Base-by-base conservation (phyloP, 2,888 invertebrate genomes). In the Leucophenga maculata region DNA sequence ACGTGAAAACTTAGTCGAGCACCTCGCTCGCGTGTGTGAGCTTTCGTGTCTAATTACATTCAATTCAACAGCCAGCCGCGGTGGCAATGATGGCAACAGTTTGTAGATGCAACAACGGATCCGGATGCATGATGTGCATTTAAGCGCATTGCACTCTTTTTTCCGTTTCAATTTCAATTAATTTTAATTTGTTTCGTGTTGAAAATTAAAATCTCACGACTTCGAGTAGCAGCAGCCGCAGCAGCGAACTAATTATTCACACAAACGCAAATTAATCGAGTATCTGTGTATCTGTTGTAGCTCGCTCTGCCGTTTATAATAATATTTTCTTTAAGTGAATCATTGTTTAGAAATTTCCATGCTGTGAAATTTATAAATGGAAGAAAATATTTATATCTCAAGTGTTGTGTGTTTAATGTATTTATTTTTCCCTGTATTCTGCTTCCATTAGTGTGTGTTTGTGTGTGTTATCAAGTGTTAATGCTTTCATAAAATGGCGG, bases 101-200 rank as follows among this genome's bases (percentile, higher is more conserved):
- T 39, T 39, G 39, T 39, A 39, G 39, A 39, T 39, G 8, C 39
- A 8, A 39, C 39, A 39, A 39, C 39, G 39, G 39, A 39, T 39
- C 39, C 39, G 39, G 39, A 39, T 55, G 55, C 14, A 14, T 55
- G 26, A 18, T 22, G 55, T 22, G 26, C 55, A 14, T 55, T 55
- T 55, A 20, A 55, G 55, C 55, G 26, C 55, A 55, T 22, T 55
- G 55, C 55, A 55, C 55, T 55, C 55, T 22, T 20, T 55, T 13
- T 64, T 68, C 60, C 74, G 72, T 70, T 75, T 82, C 73, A 72
- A 70, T 78, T 78, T 75, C 72, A 79, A 75, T 79, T 80, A 74
- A 78, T 74, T 76, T 75, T 69, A 72, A 80, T 78, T 74, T 72
- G 68, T 18, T 79, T 77, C 74, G 75, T 74, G 77, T 71, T 71